Evolutionary conservation across 2,113 vertebrate species (phyloP).

Genomic region (Poeciliopsis prolifica): DNA sequence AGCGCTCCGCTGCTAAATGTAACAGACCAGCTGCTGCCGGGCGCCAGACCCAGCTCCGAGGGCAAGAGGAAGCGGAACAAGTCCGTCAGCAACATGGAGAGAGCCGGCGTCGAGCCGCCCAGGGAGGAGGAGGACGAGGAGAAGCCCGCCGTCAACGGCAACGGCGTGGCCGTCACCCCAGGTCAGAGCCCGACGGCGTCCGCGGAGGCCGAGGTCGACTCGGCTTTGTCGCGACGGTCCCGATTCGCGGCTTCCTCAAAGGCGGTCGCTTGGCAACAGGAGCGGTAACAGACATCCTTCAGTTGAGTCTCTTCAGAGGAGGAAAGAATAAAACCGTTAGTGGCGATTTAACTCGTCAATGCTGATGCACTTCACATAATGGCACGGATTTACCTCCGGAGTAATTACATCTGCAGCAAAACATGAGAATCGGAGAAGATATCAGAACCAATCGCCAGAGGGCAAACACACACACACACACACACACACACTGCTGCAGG

Average conservation of each 20-base stretch:
- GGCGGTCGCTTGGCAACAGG: slow-evolving; percentile 62
- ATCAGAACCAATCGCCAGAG: no score
- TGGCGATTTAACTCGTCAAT: background rate
- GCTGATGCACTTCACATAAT: background rate
- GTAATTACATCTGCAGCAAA: background rate
- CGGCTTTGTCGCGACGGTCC: slow-evolving; percentile 20
- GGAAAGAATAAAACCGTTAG: background rate
- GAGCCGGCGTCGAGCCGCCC: slow-evolving; percentile 91
- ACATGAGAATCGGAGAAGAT: no score
- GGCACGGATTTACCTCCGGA: background rate
- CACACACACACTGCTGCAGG: no score
- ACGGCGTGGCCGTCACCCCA: slow-evolving; percentile 88
- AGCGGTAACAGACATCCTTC: slow-evolving; percentile 36
- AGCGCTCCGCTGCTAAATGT: slow-evolving; percentile 93
- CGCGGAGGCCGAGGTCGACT: slow-evolving; percentile 13
- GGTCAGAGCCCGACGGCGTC: slow-evolving; percentile 78
- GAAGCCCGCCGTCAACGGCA: slow-evolving; percentile 91
- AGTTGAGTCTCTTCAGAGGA: slow-evolving; percentile 33
- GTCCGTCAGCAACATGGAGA: slow-evolving; percentile 99
- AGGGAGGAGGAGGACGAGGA: slow-evolving; percentile 95
- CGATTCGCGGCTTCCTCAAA: slow-evolving; percentile 5
- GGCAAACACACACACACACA: no score
- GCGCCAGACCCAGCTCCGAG: slow-evolving; percentile 92
- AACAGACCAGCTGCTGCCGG: slow-evolving; percentile 93
- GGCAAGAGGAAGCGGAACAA: slow-evolving; percentile 97